Conservation (phyloP, 2,888 invertebrate species). For the Metalampra italica region DNA sequence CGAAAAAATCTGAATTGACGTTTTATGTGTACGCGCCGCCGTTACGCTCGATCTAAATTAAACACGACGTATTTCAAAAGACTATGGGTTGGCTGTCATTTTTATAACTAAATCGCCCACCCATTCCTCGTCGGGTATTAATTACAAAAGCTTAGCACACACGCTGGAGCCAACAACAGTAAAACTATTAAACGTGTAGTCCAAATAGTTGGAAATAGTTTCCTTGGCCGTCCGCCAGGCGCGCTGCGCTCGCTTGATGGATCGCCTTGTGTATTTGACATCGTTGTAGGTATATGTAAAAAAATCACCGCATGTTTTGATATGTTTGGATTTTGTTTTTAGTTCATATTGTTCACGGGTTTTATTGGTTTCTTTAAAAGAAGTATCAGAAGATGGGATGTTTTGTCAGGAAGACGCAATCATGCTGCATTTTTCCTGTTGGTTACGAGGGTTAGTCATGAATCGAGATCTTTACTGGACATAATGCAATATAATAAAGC, state of each 20-base stretch:
- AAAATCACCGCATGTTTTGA: constrained; percentile 24
- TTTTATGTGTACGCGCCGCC: constrained; percentile 28
- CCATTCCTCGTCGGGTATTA: constrained; percentile 44
- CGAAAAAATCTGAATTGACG: constrained; percentile 14
- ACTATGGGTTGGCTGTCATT: constrained; percentile 33
- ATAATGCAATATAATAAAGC: no score
- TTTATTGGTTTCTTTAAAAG: constrained; percentile 1
- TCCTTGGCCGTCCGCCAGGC: constrained; percentile 62
- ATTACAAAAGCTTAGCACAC: constrained; percentile 55
- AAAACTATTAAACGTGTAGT: constrained; percentile 64
- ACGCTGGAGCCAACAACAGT: constrained; percentile 36
- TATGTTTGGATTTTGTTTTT: constrained; percentile 5
- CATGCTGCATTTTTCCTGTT: no score
- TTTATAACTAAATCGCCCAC: constrained; percentile 38
- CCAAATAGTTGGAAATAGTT: constrained; percentile 67
- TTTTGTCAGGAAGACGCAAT: neutral
- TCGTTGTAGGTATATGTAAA: constrained; percentile 66
- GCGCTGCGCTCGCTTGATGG: constrained; percentile 47
- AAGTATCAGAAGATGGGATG: neutral
- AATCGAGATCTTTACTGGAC: no score
- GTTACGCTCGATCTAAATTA: constrained; percentile 25
- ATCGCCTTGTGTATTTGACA: constrained; percentile 62
- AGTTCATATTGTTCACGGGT: neutral
- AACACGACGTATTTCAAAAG: constrained; percentile 28
- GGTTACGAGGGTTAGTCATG: no score